Evolutionary conservation across 1,140 invertebrate genomes (phyloP).

Genomic region (Temnothorax curvispinosus): DNA sequence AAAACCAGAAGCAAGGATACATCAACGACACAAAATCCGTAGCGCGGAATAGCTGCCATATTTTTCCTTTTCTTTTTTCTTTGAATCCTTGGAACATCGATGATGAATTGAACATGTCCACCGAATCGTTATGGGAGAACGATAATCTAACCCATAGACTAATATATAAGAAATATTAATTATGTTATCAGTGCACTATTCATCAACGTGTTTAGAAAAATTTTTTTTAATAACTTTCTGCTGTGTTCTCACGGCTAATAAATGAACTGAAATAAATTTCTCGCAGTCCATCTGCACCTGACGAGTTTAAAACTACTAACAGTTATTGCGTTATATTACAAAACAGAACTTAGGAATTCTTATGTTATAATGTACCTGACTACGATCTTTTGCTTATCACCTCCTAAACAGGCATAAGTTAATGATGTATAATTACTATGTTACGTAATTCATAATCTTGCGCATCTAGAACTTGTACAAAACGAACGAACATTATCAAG

Average conservation of each 20-base stretch:
- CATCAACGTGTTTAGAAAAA: not conserved
- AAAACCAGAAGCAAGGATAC: not conserved
- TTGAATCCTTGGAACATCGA: not conserved
- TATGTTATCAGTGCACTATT: not conserved
- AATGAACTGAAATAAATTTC: not conserved
- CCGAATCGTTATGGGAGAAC: not conserved
- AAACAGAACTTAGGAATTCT: not conserved
- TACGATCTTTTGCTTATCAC: slow-evolving; percentile 1
- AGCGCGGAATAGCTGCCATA: not conserved
- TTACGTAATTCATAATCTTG: not conserved
- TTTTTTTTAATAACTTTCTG: not conserved
- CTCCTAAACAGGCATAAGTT: slow-evolving; percentile 13
- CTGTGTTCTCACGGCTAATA: not conserved
- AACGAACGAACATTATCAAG: too few species aligned
- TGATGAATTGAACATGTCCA: not conserved
- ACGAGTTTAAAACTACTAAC: not conserved
- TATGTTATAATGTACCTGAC: not conserved
- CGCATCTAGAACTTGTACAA: too few species aligned
- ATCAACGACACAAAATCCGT: not conserved
- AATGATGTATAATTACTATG: slow-evolving; percentile 16
- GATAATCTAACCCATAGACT: not conserved
- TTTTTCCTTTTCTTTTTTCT: not conserved
- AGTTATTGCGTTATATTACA: not conserved
- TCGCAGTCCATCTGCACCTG: not conserved
- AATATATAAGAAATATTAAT: not conserved